Base-by-base conservation (phyloP, 2,888 invertebrate species). In the Desoria tigrina region DNA sequence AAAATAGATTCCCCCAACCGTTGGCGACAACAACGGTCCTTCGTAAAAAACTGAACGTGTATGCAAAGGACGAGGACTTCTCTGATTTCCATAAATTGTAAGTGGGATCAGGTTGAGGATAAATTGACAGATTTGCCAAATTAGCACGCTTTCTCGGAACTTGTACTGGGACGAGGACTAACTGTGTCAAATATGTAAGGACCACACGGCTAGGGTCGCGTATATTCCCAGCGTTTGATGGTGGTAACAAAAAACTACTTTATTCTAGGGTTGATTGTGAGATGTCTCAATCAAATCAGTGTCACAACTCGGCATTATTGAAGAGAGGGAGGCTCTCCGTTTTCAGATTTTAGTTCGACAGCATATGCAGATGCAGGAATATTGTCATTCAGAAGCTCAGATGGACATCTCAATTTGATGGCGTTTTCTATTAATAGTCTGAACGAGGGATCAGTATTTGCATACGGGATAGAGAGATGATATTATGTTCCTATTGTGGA, bases 61-160 rank as follows among this genome's bases (percentile, higher is more conserved):
- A 21, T 6, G 45, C 9, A 45, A 45, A 45, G 45, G 45, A 18
- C n/a, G 45, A 45, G 6, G 32, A 32, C 32, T 27, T 50, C 32
- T 28, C 21, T 23, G 37, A 45, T 58, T 45, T 59, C 28, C 59
- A 59, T 59, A 45, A 21, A 45, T 45, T 45, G 45, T 45, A 18
- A 45, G n/a, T 45, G 45, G 45, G 51, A 51, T 51, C 32, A 55
- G 32, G 55, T 55, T 55, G 53, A 63, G 37, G 28, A 23, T 42
- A 53, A 63, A 63, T 63, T 37, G 57, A 51, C 57, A 63, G 42
- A 63, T 63, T 63, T 63, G 37, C 50, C 51, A 63, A 63, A 63
- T 63, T 63, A 63, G 63, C 63, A 58, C 57, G 51, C 56, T 39
- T 57, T 57, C 51, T 18, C 50, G 42, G 57, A n/a, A n/a, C n/a